phyloP scores from a whole-genome alignment of 2,797 vertebrate species.

The Syndactyla subalaris region DNA sequence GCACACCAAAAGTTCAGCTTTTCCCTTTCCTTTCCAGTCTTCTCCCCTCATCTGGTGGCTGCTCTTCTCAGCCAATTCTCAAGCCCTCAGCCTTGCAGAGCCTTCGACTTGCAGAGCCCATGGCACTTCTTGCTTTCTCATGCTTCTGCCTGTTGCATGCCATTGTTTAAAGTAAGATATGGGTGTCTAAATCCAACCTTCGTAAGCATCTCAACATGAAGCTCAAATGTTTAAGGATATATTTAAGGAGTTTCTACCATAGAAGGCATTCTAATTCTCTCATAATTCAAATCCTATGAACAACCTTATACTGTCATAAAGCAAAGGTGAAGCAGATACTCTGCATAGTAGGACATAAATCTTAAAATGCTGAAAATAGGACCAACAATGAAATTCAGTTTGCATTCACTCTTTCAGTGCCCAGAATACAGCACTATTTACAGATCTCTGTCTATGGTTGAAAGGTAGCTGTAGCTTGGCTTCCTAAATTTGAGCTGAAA shows the following conservation, averaged over 20 bases:
- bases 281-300: not conserved
- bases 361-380: not conserved
- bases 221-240: not conserved
- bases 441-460: not conserved
- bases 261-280: not conserved
- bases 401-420: not conserved
- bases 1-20: not conserved
- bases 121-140: not conserved
- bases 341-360: not conserved
- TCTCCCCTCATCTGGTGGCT: not conserved
- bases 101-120: not conserved
- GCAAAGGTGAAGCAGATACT: constrained; percentile 11
- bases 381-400: not conserved
- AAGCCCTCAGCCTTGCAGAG: not conserved
- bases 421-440: not conserved
- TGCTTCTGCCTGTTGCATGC: not conserved
- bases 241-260: not conserved
- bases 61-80: not conserved
- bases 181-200: not conserved
- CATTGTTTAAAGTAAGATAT: not conserved
- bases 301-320: not conserved
- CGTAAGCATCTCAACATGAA: not conserved
- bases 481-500: not conserved
- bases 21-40: not conserved
- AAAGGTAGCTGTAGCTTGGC: not conserved